Base-by-base conservation (phyloP, 2,797 vertebrate species). In the Mycteria americana region DNA sequence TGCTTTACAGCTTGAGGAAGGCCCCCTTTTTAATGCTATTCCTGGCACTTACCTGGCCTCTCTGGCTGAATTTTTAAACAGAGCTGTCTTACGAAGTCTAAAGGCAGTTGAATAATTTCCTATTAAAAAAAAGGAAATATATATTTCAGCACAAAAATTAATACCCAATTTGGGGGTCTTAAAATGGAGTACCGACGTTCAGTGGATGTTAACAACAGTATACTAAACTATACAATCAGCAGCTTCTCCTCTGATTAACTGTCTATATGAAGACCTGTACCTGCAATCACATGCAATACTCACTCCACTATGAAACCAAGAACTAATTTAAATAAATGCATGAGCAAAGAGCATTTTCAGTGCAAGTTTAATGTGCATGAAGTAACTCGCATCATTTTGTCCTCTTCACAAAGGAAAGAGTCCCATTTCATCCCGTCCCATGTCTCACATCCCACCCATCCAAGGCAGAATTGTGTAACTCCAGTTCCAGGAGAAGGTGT, bases 11-110 rank as follows among this genome's bases (percentile, higher is more conserved):
- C 18, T 39, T 69, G 35, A 83, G 48, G 46, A 82, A 70, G 13
- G 30, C 8, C 27, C 45, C 21, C 18, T 21, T 69, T 84, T 50
- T 51, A 70, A 64, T 73, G 48, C 56, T 63, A 24, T 9, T 41
- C 39, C 45, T 65, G 41, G 45, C 41, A 56, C 97, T 98, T 97
- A 99, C 99, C 99, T 98, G 99, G 99, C 94, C 99, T 98, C 85
- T 99, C 99, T 57, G 99, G 98, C 95, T 99, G 99, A 82, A 99
- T 98, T 97, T 99, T 99, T 96, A 99, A 98, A 79, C 99, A 99
- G 72, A 99, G 98, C 95, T 99, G 99, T 95, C 99, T 98, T 84
- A 99, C 98, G 62, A 99, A 99, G 94, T 99, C 99, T 91, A 99
- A 97, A 59, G 99, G 99, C 89, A 99, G 98, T 87, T 99, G 99